Conservation (phyloP, 2,888 invertebrate genomes). For the Nemotelus nigrinus region DNA sequence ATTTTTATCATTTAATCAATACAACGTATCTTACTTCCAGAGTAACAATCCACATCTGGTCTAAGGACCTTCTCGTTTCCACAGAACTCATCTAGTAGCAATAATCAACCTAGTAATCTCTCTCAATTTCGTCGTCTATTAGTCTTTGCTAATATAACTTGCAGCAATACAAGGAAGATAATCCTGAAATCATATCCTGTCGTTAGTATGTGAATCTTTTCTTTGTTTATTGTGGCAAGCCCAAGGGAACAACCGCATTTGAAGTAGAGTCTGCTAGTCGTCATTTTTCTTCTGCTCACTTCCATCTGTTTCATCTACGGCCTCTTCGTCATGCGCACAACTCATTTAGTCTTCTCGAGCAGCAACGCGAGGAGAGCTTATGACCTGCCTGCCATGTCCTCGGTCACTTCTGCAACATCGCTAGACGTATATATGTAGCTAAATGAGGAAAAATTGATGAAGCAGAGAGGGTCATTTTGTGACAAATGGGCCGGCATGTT, state of each 20-base stretch:
- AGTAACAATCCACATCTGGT: neutral
- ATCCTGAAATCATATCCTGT: slow-evolving; percentile 26
- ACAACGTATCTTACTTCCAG: no score
- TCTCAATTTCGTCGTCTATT: slow-evolving; percentile 30
- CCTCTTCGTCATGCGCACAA: neutral
- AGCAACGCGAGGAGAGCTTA: neutral
- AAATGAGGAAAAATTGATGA: slow-evolving; percentile 9
- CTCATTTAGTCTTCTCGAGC: neutral
- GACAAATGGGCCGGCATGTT: slow-evolving; percentile 38
- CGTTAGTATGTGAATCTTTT: slow-evolving; percentile 10
- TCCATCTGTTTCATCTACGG: no score
- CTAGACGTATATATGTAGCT: neutral
- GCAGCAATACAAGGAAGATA: neutral
- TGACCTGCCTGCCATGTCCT: neutral
- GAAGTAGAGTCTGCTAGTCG: no score
- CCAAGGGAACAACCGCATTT: neutral
- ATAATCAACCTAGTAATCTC: slow-evolving; percentile 21
- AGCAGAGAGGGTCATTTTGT: slow-evolving; percentile 32
- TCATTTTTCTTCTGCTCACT: no score
- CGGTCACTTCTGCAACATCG: neutral
- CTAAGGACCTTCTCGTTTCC: neutral
- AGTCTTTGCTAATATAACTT: neutral
- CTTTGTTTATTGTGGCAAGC: neutral
- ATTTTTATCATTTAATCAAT: no score
- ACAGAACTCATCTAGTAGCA: neutral